These are phyloP conservation scores for Ancistrus triradiatus DNA, from an alignment of 2,113 vertebrate genomes.

Conservation along the genomic window DNA sequence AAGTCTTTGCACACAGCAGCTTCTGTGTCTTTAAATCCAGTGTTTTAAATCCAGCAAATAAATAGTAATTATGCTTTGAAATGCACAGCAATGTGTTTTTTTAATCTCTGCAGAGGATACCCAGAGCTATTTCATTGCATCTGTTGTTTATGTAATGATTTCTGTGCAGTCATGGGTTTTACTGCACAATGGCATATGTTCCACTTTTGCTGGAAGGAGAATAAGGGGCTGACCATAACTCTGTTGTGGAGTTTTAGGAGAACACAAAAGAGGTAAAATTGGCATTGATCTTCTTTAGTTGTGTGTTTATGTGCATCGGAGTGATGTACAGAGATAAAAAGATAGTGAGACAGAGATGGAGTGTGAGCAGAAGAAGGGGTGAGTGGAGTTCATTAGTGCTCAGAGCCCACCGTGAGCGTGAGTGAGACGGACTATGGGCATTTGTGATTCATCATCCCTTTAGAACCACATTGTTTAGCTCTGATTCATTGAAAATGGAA, in stretches of 20 bases:
- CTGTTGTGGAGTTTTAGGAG: slow-evolving; percentile 28
- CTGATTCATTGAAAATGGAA: slow-evolving; percentile 1
- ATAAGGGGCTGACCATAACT: neutral
- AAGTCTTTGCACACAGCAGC: too few relatives aligned
- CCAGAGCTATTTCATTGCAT: neutral
- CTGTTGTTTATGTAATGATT: neutral
- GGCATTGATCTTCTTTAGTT: slow-evolving; percentile 34
- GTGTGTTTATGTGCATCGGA: slow-evolving; percentile 20
- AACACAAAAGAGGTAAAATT: slow-evolving; percentile 35
- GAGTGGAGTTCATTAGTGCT: slow-evolving; percentile 25
- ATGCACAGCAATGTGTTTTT: too few relatives aligned
- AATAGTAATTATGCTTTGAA: too few relatives aligned
- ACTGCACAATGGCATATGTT: neutral
- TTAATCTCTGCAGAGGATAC: too few relatives aligned
- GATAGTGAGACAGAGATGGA: neutral
- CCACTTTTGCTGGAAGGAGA: slow-evolving; percentile 2
- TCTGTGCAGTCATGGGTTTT: neutral
- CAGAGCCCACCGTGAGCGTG: slow-evolving; percentile 17
- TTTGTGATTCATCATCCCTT: slow-evolving; percentile 26
- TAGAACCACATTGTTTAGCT: slow-evolving; percentile 10
- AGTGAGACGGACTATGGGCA: slow-evolving; percentile 1
- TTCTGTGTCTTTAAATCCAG: too few relatives aligned
- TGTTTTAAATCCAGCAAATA: too few relatives aligned
- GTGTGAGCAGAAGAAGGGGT: neutral
- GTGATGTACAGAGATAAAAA: neutral